Conservation (phyloP, 2,113 vertebrate species). For the Sinocyclocheilus grahami region DNA sequence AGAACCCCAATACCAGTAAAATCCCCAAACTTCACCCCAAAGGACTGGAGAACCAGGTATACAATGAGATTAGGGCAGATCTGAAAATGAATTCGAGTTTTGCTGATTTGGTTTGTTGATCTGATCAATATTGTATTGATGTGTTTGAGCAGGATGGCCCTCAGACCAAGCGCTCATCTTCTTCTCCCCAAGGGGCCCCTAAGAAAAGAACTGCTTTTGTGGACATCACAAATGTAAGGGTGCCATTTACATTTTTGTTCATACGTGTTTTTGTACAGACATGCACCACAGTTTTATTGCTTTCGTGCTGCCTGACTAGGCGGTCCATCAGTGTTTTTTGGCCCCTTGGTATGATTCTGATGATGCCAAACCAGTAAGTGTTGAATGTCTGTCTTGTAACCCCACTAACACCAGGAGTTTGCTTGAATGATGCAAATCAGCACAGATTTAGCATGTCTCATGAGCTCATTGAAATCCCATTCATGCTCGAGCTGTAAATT, state of each 20-base stretch:
- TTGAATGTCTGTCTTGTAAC: neutral
- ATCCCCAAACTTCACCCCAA: conserved; percentile 56
- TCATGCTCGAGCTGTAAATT: neutral
- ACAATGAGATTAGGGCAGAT: neutral
- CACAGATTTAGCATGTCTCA: neutral
- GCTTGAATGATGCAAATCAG: neutral
- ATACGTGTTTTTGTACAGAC: neutral
- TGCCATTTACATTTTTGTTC: neutral
- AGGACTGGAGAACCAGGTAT: conserved; percentile 67
- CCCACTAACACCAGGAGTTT: neutral
- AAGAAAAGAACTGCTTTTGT: conserved; percentile 89
- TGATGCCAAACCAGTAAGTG: conserved; percentile 51
- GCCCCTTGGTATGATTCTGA: conserved; percentile 30
- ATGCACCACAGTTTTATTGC: neutral
- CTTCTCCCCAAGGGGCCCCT: conserved; percentile 78
- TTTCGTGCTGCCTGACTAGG: conserved; percentile 49
- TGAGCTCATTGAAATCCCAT: neutral
- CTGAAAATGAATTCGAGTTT: neutral
- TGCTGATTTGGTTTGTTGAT: neutral
- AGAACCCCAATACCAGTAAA: conserved; percentile 63
- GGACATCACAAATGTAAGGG: conserved; percentile 92
- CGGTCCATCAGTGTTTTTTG: conserved; percentile 55
- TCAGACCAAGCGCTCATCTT: conserved; percentile 78
- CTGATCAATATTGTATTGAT: conserved; percentile 18
- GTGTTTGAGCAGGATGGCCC: conserved; percentile 70